These are phyloP conservation scores for Leptestheria dahalacensis DNA, from an alignment of 1,140 invertebrate species.

Conservation along the genomic window DNA sequence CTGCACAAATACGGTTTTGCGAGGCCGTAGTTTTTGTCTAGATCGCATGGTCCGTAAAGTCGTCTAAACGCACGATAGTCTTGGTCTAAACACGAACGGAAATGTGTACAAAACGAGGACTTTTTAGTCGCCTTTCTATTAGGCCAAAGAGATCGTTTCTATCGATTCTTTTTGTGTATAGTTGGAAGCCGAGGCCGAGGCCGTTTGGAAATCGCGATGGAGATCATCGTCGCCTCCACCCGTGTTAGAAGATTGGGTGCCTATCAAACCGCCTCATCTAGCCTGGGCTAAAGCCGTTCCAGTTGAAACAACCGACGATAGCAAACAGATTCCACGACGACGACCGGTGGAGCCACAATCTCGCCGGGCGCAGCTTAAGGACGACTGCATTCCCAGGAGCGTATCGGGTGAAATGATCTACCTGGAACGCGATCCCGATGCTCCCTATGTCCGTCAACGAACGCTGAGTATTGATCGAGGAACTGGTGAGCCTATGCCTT, in stretches of 20 bases:
- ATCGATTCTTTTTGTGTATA: background rate
- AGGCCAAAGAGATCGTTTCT: background rate
- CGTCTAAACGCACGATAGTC: too few relatives aligned
- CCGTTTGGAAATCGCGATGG: conserved; percentile 9
- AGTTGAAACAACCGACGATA: background rate
- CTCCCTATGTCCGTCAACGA: conserved; percentile 3
- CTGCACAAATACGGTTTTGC: too few relatives aligned
- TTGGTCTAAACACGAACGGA: too few relatives aligned
- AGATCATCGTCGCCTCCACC: conserved; percentile 7
- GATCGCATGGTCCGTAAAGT: too few relatives aligned
- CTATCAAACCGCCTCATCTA: conserved; percentile 8
- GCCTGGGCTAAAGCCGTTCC: conserved; percentile 9
- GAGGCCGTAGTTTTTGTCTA: too few relatives aligned
- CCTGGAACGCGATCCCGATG: conserved; percentile 12
- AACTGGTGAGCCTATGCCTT: background rate
- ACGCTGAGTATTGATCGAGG: conserved; percentile 12
- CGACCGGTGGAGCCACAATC: background rate
- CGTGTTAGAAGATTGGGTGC: conserved; percentile 5
- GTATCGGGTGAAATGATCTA: conserved; percentile 11
- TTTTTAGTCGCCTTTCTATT: too few relatives aligned
- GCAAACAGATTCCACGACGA: background rate
- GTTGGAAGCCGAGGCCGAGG: background rate
- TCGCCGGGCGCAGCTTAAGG: background rate
- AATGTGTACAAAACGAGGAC: too few relatives aligned
- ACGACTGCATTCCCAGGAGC: conserved; percentile 7